phyloP scores from a whole-genome alignment of 2,113 vertebrate species.

The Sporophila hypoxantha region DNA sequence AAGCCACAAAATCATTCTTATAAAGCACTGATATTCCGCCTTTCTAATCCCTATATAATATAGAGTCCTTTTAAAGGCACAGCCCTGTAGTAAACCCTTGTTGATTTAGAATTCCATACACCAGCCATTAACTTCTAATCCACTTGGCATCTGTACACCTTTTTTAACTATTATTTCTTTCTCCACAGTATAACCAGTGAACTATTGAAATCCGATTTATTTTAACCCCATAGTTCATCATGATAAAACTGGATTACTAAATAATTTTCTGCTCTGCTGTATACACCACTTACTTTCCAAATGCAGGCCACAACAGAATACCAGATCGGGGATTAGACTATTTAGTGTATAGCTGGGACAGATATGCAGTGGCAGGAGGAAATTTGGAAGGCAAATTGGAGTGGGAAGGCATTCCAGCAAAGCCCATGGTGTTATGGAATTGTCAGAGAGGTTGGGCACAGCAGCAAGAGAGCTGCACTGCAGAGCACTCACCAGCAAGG shows the following conservation, averaged over 20 bases:
- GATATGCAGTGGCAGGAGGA: accelerated
- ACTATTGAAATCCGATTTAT: background rate
- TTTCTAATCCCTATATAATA: conserved; percentile 8
- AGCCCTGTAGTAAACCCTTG: background rate
- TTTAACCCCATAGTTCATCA: conserved; percentile 2
- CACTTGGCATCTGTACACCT: background rate
- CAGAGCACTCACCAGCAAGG: background rate
- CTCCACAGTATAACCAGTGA: background rate
- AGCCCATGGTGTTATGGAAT: background rate
- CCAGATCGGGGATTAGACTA: background rate
- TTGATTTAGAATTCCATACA: background rate
- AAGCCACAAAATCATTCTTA: background rate
- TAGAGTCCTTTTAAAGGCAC: background rate
- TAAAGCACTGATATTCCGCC: background rate
- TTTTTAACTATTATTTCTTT: background rate
- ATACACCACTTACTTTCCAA: background rate
- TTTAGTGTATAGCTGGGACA: background rate
- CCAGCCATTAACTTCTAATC: background rate
- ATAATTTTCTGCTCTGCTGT: conserved; percentile 23
- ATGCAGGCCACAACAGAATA: background rate
- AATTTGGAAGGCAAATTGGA: background rate
- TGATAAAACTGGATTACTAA: conserved; percentile 1
- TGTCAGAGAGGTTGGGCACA: background rate
- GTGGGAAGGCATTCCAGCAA: background rate
- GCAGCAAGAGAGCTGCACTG: background rate